Percentiles rank a stretch among this genome's conserved stretches.
phyloP scores from a whole-genome alignment of 2,797 vertebrate species.

The Enteromius treurensis region DNA sequence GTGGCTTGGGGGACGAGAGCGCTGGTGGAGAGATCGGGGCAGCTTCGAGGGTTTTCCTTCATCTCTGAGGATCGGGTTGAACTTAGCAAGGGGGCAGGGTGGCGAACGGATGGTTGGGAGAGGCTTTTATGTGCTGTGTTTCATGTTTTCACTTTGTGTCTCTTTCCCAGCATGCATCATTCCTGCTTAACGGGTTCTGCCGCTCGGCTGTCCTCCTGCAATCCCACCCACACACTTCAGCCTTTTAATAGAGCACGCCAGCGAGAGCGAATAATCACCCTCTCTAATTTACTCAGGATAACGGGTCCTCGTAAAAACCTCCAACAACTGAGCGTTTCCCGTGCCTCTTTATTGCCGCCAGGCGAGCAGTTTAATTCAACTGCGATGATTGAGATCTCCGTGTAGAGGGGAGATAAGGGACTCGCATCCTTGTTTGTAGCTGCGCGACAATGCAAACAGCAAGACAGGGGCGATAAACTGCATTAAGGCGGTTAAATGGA shows the following conservation, averaged over 20 bases:
- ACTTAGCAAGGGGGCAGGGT: conserved; percentile 15
- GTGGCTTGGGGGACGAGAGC: conserved; percentile 75
- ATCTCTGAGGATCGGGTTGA: conserved; percentile 40
- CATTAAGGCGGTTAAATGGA: conserved; percentile 36
- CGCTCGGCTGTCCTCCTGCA: conserved; percentile 18
- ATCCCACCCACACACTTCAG: conserved; percentile 47
- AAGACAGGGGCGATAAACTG: conserved; percentile 27
- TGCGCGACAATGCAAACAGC: conserved; percentile 6
- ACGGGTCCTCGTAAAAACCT: conserved; percentile 40
- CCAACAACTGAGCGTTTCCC: conserved; percentile 4
- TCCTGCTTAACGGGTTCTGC: conserved; percentile 35
- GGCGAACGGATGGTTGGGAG: conserved; percentile 13
- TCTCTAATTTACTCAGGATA: conserved; percentile 42
- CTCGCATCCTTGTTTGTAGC: not conserved
- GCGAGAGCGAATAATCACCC: conserved; percentile 34
- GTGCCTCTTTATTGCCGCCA: conserved; percentile 42
- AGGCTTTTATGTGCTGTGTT: conserved; percentile 41
- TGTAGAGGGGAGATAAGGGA: conserved; percentile 37
- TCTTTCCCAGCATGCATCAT: conserved; percentile 44
- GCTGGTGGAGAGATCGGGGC: conserved; percentile 41
- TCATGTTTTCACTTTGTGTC: conserved; percentile 39
- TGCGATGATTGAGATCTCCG: conserved; percentile 29
- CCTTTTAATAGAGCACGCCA: conserved; percentile 45
- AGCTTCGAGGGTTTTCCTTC: conserved; percentile 25
- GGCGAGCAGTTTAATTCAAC: conserved; percentile 37